A percentile compares a stretch with the other conserved stretches of the same genome.
phyloP scores from a whole-genome alignment of 2,797 vertebrate genomes.

The Myiotriccus ornatus region DNA sequence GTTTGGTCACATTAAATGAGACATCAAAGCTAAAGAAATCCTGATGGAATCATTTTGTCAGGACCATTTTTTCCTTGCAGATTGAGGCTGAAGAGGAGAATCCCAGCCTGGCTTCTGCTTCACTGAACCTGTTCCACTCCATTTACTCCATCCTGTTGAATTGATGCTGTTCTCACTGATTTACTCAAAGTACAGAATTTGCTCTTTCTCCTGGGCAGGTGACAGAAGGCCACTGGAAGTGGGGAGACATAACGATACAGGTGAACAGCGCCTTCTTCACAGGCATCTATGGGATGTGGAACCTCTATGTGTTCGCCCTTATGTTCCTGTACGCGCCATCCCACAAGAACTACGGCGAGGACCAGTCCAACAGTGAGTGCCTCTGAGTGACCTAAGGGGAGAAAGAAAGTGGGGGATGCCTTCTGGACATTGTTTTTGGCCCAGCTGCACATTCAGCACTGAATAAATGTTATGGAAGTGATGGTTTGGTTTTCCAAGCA shows the following conservation, averaged over 20 bases:
- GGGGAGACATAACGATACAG: conserved; percentile 88
- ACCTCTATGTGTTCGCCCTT: conserved; percentile 95
- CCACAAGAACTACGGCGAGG: conserved; percentile 94
- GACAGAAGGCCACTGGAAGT: conserved; percentile 95
- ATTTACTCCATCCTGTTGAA: background rate
- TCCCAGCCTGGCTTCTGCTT: background rate
- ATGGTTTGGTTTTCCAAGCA: background rate
- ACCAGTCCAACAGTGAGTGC: conserved; percentile 84
- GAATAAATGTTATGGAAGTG: no score
- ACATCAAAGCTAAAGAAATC: background rate
- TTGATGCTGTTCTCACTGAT: background rate
- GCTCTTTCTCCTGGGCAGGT: conserved; percentile 77
- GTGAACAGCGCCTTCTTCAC: conserved; percentile 98
- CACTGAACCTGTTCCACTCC: background rate
- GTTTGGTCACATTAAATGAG: background rate
- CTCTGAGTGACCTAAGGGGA: background rate
- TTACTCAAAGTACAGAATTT: background rate
- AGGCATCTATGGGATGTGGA: conserved; percentile 99
- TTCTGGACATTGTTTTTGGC: background rate
- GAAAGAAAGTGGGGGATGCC: background rate
- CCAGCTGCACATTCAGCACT: fast-evolving
- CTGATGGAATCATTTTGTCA: background rate
- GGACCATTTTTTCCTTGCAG: background rate
- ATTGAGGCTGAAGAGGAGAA: background rate
- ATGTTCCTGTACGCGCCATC: conserved; percentile 98